phyloP scores from a whole-genome alignment of 2,888 invertebrate species.

The Ferrisia virgata region DNA sequence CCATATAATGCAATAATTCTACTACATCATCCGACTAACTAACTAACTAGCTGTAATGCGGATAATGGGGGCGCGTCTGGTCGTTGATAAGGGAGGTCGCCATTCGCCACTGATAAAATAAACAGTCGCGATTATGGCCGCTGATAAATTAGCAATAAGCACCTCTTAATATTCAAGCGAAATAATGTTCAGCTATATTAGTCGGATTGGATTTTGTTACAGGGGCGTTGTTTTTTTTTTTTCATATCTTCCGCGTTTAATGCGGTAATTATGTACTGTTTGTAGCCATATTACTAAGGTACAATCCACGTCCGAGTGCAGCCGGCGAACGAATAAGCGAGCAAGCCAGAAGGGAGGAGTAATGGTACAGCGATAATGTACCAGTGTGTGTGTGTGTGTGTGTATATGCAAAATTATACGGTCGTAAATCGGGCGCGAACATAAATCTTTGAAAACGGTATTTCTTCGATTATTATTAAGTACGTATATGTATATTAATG shows the following conservation, averaged over 20 bases:
- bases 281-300: not conserved
- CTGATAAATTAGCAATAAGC: no score
- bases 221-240: constrained; percentile 17
- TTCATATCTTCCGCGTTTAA: constrained; percentile 21
- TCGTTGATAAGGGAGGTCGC: no score
- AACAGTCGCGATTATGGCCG: no score
- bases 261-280: not conserved
- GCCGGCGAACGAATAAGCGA: no score
- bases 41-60: no score
- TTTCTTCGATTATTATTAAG: not conserved
- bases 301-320: not conserved
- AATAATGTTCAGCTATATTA: not conserved
- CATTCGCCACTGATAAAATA: no score
- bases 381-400: not conserved
- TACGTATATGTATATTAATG: not conserved
- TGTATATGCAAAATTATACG: not conserved
- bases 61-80: no score
- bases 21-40: no score
- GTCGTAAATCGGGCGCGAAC: not conserved
- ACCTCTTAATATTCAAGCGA: no score
- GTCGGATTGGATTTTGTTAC: not conserved
- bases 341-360: no score
- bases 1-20: no score
- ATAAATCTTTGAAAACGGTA: constrained; percentile 18
- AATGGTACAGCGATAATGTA: not conserved